Evolutionary conservation across 2,797 vertebrate species (phyloP).

Genomic region (Heliangelus exortis): DNA sequence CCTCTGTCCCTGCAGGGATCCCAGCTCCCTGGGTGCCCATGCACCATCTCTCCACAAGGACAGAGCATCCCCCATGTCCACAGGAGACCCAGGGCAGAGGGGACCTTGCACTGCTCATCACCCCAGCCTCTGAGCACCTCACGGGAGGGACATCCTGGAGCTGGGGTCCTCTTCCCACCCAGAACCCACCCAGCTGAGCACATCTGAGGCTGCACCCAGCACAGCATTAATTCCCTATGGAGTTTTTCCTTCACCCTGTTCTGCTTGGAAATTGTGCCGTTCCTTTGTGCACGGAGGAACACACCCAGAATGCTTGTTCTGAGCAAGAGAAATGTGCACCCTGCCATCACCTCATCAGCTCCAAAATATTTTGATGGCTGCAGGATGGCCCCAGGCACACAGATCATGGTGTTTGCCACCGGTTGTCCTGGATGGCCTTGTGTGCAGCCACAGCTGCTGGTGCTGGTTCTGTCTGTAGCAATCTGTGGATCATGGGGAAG

Average conservation of each 20-base stretch:
- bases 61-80: rapidly evolving
- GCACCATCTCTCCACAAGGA: not conserved
- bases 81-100: not conserved
- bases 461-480: not conserved
- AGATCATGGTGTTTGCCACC: rapidly evolving
- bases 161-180: not conserved
- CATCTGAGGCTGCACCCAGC: not conserved
- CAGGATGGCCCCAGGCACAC: not conserved
- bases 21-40: rapidly evolving
- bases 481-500: not conserved
- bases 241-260: not conserved
- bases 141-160: not conserved
- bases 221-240: not conserved
- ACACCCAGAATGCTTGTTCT: not conserved
- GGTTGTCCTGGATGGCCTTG: not conserved
- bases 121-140: not conserved
- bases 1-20: not conserved
- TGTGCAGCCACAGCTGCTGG: rapidly evolving
- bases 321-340: not conserved
- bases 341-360: not conserved
- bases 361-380: not conserved
- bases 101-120: not conserved
- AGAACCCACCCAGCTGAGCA: not conserved
- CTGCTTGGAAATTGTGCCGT: not conserved
- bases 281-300: not conserved